Conservation (phyloP, 2,797 vertebrate species). For the Dallia pectoralis region DNA sequence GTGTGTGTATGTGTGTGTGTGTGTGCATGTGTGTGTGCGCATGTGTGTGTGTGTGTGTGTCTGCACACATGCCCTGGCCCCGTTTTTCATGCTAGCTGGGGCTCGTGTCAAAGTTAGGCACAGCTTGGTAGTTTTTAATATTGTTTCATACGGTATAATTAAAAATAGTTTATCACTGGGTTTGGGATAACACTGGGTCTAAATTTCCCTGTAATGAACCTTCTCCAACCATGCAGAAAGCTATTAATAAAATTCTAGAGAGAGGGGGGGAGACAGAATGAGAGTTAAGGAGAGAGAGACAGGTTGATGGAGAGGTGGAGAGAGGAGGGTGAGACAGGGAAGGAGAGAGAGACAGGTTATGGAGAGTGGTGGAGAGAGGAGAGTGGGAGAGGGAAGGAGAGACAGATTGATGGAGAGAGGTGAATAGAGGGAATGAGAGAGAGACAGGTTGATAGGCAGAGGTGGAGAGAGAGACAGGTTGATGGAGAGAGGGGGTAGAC, state of each 20-base stretch:
- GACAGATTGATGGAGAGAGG: background rate
- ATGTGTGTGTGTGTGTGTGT: background rate
- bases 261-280: background rate
- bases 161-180: constrained; percentile 57
- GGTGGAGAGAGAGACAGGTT: background rate
- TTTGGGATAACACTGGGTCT: constrained; percentile 39
- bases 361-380: too few relatives aligned
- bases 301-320: background rate
- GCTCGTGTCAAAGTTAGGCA: constrained; percentile 38
- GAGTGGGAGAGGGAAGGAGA: too few relatives aligned
- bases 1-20: constrained; percentile 6
- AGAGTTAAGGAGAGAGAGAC: background rate
- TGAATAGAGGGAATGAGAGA: background rate
- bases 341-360: background rate
- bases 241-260: constrained; percentile 40
- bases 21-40: constrained; percentile 9
- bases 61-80: background rate
- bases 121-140: constrained; percentile 57
- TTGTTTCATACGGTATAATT: constrained; percentile 57
- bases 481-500: background rate
- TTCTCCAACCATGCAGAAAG: constrained; percentile 50
- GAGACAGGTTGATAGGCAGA: background rate
- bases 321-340: background rate
- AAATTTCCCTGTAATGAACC: constrained; percentile 48
- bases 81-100: constrained; percentile 3